These are phyloP conservation scores for Salvelinus alpinus DNA, from an alignment of 2,113 vertebrate genomes.

Conservation along the genomic window DNA sequence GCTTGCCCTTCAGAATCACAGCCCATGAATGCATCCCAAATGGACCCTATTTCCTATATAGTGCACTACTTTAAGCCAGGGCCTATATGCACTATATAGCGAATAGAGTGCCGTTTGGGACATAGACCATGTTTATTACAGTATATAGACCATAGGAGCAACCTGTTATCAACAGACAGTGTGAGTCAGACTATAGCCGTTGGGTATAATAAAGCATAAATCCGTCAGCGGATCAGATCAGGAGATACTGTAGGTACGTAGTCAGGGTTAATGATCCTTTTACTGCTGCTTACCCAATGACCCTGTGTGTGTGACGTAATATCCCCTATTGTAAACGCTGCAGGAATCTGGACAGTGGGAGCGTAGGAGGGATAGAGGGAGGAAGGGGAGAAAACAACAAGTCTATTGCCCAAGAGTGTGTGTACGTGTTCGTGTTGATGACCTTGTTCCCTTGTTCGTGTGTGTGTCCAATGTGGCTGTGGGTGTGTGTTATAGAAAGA, in stretches of 20 bases:
- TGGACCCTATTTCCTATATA: not conserved
- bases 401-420: not conserved
- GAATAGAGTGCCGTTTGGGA: no score
- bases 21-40: not conserved
- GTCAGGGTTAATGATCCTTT: slow-evolving; percentile 13
- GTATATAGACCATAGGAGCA: not conserved
- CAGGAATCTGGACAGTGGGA: slow-evolving; percentile 47
- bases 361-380: slow-evolving; percentile 37
- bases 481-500: slow-evolving; percentile 1
- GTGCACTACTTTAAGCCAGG: no score
- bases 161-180: slow-evolving; percentile 29
- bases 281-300: slow-evolving; percentile 40
- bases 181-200: slow-evolving; percentile 5
- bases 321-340: slow-evolving; percentile 60
- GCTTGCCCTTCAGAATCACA: slow-evolving; percentile 12
- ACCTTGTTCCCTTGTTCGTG: slow-evolving; percentile 6
- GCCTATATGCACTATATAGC: no score
- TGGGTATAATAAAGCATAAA: slow-evolving; percentile 10
- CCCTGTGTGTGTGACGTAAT: slow-evolving; percentile 59
- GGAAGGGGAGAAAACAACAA: slow-evolving; percentile 24
- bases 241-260: not conserved
- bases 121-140: slow-evolving; percentile 26
- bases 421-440: not conserved
- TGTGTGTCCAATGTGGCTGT: not conserved
- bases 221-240: not conserved